Evolutionary conservation across 2,888 invertebrate genomes (phyloP), one percentile per base, ranked within the genome.

Genomic region (Drosophila maculinotata): DNA sequence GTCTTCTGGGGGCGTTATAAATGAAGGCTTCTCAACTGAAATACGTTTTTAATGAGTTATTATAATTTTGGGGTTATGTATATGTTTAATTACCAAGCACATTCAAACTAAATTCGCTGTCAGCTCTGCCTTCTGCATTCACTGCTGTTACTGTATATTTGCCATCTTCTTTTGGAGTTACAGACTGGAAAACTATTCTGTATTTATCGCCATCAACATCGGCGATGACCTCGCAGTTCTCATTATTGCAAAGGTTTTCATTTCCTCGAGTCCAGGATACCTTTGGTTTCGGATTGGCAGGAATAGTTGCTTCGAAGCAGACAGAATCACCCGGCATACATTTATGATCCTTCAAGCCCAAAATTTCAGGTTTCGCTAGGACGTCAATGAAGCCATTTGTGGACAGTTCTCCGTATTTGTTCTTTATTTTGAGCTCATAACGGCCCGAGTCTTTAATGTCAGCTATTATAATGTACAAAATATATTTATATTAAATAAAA

Each of bases 221-320:
- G 23, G 92, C 92, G 54, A 92, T 91, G 9, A 92, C 91, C 65
- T 92, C 92, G 42, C 91, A 91, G 69, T 90, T 91, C 47, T 92
- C 92, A 36, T 91, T 90, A 54, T 92, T 92, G 71, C 90, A 90
- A 1, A 92, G 82, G 62, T 92, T 92, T 60, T 91, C 91, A 60
- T 89, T 90, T 12, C 90, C 90, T 7, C 90, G 82, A 0, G 90
- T 91, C 98, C 98, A 99, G 78, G 95, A 94, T 1, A 99, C 94
- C 74, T 95, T 95, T 1, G 99, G 97, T 70, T 95, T 94, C 0
- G 99, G 99, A 91, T 97, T 97, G 20, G 98, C 97, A 79, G 95
- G 95, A 1, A 99, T 94, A 36, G 95, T 93, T 30, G 96, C 96
- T 78, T 95, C 94, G 90, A 99, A 95, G 66, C 94, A 94, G 20